Percentiles rank a stretch among this genome's conserved stretches.
Conservation (phyloP, 1,140 invertebrate genomes). For the Drosophila persimilis region DNA sequence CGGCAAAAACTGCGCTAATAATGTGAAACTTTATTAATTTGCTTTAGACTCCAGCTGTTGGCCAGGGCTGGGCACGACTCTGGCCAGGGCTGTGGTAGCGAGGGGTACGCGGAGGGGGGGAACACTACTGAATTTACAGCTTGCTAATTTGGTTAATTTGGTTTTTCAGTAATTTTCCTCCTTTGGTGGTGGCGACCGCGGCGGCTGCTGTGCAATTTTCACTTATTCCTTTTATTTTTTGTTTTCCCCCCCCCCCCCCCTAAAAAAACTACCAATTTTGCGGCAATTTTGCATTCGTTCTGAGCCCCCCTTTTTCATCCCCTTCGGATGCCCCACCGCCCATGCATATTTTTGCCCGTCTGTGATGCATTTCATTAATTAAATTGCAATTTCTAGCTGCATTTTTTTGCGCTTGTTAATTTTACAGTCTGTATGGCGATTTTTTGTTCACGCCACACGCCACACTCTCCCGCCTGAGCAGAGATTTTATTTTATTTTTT, state of each 20-base stretch:
- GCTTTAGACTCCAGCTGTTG: conserved; percentile 51
- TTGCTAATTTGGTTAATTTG: conserved; percentile 77
- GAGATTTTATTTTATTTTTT: conserved; percentile 1
- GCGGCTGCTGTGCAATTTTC: conserved; percentile 43
- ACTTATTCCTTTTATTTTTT: conserved; percentile 31
- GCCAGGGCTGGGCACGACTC: conserved; percentile 21
- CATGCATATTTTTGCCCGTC: conserved; percentile 51
- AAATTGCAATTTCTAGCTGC: conserved; percentile 67
- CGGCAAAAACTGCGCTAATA: conserved; percentile 58
- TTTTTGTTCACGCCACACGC: conserved; percentile 13
- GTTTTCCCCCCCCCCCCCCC: not conserved
- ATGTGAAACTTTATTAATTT: conserved; percentile 77
- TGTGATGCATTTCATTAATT: conserved; percentile 71
- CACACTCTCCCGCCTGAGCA: conserved; percentile 5
- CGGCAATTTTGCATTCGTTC: conserved; percentile 36
- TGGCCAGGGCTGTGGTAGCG: not conserved
- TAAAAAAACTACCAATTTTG: conserved; percentile 24
- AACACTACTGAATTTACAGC: conserved; percentile 58
- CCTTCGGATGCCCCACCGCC: conserved; percentile 5
- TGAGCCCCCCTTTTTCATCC: conserved; percentile 3
- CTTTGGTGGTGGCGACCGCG: conserved; percentile 15
- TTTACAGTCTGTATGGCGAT: conserved; percentile 40
- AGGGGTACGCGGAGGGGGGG: no score
- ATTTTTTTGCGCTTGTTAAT: conserved; percentile 57
- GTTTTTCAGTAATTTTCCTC: conserved; percentile 64